Base-by-base conservation (phyloP, 2,113 vertebrate species). In the Sporophila hypoxantha region DNA sequence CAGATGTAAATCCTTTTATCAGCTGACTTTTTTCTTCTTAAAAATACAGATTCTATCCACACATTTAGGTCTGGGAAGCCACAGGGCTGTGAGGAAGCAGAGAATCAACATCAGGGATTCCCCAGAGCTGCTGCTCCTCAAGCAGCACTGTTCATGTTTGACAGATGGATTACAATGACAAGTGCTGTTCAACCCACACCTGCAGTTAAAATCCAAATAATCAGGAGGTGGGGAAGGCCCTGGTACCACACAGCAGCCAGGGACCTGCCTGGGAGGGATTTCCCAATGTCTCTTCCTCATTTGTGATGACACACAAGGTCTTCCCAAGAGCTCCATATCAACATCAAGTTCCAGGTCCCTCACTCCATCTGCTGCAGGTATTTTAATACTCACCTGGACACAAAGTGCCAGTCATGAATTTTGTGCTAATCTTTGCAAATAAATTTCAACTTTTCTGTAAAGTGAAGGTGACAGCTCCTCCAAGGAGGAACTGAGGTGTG, bases 141-240 rank as follows among this genome's bases (percentile, higher is more conserved):
- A 34, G 77, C 5, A n/a, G 34, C 69, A 19, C 14, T 15, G 30
- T 0, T 70, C 27, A 16, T 2, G 29, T 49, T 7, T 42, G 47
- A 44, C 0, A 12, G 34, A 27, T 26, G 8, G 17, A 26, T 53
- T 16, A 32, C 17, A 30, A 2, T 0, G 1, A 3, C 4, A 64
- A 59, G 14, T 8, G 61, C 41, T 73, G 27, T 0, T 60, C 59
- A 60, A 26, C 41, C 59, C 78, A 29, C 2, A 21, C 5, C 39
- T 75, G 44, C 26, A 17, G 37, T 8, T 8, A 32, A 37, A 86
- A 82, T 11, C 30, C 53, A 69, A 50, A 21, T 2, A 14, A 20
- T 2, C 17, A n/a, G 47, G 23, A 49, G 66, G 21, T 30, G 15
- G 69, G 70, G 13, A 30, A 42, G 49, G 53, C 66, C 20, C 18